Percentiles rank a stretch among this genome's conserved stretches.
Evolutionary conservation across 2,888 invertebrate species (phyloP).

Genomic region (Bugulina stolonifera): DNA sequence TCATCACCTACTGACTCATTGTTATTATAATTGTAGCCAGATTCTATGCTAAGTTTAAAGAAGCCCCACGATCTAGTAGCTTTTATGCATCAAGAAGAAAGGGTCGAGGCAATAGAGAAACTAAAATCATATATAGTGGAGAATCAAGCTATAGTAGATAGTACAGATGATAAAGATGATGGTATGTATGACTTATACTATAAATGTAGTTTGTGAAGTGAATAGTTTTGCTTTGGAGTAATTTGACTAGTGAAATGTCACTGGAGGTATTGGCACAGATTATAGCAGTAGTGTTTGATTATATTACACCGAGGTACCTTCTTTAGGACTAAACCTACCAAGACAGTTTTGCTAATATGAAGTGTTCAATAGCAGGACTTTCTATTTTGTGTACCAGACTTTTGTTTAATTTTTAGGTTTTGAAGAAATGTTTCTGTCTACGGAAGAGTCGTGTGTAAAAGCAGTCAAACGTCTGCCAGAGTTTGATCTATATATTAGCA

Average conservation of each 20-base stretch:
- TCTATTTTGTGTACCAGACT: too few species aligned
- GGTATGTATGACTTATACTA: slow-evolving; percentile 53
- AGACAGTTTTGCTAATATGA: too few species aligned
- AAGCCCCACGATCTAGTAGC: slow-evolving; percentile 69
- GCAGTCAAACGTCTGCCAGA: slow-evolving; percentile 63
- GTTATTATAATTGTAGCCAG: slow-evolving; percentile 57
- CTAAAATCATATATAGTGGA: slow-evolving; percentile 63
- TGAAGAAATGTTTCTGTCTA: slow-evolving; percentile 59
- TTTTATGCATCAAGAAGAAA: slow-evolving; percentile 69
- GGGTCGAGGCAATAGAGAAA: slow-evolving; percentile 52
- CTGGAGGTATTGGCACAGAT: too few species aligned
- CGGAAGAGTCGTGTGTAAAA: slow-evolving; percentile 63
- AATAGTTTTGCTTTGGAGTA: too few species aligned
- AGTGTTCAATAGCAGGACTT: too few species aligned
- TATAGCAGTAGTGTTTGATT: too few species aligned
- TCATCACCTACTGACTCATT: too few species aligned
- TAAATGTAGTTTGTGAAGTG: too few species aligned
- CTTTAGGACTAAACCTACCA: too few species aligned
- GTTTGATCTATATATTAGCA: slow-evolving; percentile 64
- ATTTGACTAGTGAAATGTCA: too few species aligned
- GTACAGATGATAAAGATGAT: slow-evolving; percentile 58
- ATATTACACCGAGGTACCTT: too few species aligned
- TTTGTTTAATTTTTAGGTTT: slow-evolving; percentile 46
- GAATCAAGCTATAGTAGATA: slow-evolving; percentile 63
- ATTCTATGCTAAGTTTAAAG: slow-evolving; percentile 68